Percentiles rank a stretch among this genome's conserved stretches.
Conservation (phyloP, 2,797 vertebrate genomes). For the Adelosebastes latens region DNA sequence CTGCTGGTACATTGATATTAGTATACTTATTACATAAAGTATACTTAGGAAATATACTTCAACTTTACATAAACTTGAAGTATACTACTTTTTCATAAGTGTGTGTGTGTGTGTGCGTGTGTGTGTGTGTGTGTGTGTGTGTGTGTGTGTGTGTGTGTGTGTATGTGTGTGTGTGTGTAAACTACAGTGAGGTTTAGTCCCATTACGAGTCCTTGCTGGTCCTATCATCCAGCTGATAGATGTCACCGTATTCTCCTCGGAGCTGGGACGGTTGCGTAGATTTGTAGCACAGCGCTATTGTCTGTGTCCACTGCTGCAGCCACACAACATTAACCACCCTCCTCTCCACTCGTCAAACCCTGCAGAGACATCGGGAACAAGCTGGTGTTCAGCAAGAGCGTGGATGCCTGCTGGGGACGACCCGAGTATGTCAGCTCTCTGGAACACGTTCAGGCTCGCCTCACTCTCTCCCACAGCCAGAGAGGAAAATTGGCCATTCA, state of each 20-base stretch:
- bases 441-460: conserved; percentile 93
- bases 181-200: conserved; percentile 14
- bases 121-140: too few relatives aligned
- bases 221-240: conserved; percentile 38
- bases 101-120: too few relatives aligned
- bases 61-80: too few relatives aligned
- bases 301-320: conserved; percentile 47
- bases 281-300: conserved; percentile 33
- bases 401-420: conserved; percentile 91
- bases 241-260: conserved; percentile 16
- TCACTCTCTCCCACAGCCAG: conserved; percentile 93
- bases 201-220: conserved; percentile 13
- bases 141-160: too few relatives aligned
- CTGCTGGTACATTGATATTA: too few relatives aligned
- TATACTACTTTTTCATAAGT: neutral
- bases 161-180: neutral
- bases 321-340: conserved; percentile 65
- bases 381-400: conserved; percentile 88
- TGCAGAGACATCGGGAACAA: conserved; percentile 91
- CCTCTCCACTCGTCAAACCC: conserved; percentile 46
- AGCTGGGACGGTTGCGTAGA: conserved; percentile 16
- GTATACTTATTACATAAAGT: too few relatives aligned
- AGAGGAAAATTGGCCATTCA: conserved; percentile 95
- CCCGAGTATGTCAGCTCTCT: conserved; percentile 88
- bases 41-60: too few relatives aligned